Evolutionary conservation across 2,113 vertebrate genomes (phyloP).

Genomic region (Xyrauchen texanus): DNA sequence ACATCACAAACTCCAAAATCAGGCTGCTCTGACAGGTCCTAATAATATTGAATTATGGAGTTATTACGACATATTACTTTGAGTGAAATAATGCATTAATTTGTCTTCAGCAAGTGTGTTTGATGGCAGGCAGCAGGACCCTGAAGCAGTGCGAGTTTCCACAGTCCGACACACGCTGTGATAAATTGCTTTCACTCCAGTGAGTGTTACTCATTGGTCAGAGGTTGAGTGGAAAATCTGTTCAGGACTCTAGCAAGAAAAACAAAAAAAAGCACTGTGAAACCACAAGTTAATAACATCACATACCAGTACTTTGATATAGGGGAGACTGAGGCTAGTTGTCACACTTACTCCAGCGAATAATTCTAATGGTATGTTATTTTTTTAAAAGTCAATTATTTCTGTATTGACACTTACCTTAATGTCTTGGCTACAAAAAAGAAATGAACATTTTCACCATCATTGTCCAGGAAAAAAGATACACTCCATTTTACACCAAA

Average conservation of each 20-base stretch:
- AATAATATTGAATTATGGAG: slow-evolving; percentile 34
- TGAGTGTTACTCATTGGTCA: slow-evolving; percentile 38
- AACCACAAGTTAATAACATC: neutral
- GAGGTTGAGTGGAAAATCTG: slow-evolving; percentile 27
- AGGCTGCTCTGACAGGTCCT: slow-evolving; percentile 9
- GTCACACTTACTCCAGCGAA: no score
- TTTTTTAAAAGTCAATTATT: no score
- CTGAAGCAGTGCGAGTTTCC: slow-evolving; percentile 21
- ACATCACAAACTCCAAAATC: slow-evolving; percentile 19
- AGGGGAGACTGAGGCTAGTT: no score
- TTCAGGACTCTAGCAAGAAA: neutral
- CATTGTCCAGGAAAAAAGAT: no score
- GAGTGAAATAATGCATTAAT: slow-evolving; percentile 31
- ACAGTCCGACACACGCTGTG: slow-evolving; percentile 28
- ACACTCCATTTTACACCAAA: no score
- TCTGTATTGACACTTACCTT: no score
- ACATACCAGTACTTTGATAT: neutral
- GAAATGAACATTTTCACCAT: no score
- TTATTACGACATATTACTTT: slow-evolving; percentile 24
- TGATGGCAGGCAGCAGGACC: slow-evolving; percentile 32
- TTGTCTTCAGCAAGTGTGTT: slow-evolving; percentile 18
- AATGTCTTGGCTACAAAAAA: no score
- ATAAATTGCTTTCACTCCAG: slow-evolving; percentile 42
- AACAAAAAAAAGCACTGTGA: neutral
- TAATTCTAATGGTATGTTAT: neutral